Evolutionary conservation across 2,113 vertebrate species (phyloP).

Genomic region (Elaphurus davidianus): DNA sequence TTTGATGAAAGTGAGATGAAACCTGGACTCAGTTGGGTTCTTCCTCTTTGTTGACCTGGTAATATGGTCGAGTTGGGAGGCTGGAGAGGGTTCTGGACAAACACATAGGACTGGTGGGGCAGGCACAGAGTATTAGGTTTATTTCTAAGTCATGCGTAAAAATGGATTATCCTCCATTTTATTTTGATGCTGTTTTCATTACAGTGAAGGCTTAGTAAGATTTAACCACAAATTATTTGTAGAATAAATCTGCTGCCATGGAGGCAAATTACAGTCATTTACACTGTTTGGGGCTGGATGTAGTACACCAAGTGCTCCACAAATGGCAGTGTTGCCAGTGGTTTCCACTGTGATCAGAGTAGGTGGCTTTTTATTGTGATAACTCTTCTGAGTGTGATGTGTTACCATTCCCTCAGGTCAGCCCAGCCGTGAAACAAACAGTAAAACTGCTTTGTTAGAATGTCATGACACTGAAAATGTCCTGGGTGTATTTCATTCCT

Average conservation of each 20-base stretch:
- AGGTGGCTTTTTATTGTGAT: background rate
- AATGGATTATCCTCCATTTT: background rate
- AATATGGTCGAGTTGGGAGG: background rate
- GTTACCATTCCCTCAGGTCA: background rate
- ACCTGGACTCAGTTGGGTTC: background rate
- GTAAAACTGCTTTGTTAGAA: background rate
- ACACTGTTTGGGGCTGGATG: background rate
- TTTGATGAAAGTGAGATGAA: background rate
- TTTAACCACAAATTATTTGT: background rate
- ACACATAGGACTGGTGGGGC: background rate
- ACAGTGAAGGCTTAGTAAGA: background rate
- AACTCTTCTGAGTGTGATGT: background rate
- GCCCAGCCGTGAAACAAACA: background rate
- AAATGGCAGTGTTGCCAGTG: background rate
- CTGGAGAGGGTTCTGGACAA: background rate
- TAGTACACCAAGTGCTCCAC: background rate
- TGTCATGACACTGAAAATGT: background rate
- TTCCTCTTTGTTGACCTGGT: background rate
- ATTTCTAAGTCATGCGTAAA: background rate
- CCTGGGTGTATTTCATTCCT: background rate
- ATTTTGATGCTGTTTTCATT: background rate
- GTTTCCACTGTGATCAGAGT: background rate
- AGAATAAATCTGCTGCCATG: background rate
- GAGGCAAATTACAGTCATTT: background rate
- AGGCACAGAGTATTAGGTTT: background rate